Base-by-base conservation (phyloP, 2,113 vertebrate genomes). In the Callionymus lyra region DNA sequence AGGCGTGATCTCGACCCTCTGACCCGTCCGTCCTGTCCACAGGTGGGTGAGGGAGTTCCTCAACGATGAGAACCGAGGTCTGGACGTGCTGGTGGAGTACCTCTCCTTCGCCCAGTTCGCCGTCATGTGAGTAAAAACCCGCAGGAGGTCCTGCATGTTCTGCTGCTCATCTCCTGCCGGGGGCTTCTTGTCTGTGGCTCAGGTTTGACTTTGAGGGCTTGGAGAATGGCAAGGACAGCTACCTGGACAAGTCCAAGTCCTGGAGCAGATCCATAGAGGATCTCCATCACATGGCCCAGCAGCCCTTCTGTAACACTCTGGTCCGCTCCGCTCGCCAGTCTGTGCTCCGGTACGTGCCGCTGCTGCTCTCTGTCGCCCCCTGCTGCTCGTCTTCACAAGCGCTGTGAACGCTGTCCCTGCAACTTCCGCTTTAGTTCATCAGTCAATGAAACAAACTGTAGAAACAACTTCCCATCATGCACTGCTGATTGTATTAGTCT, bases 201-300 rank as follows among this genome's bases (percentile, higher is more conserved):
- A 95, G 93, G 93, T 89, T 98, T 88, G 89, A 94, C 84, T 91
- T 93, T 89, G 93, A 97, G 85, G 89, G 87, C 59, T 78, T 89
- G 86, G 93, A 96, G 78, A 90, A 85, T 62, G 87, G 85, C 38
- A 91, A 94, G 47, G 93, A 97, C 32, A 82, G 89, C 51, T 85
- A 84, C 38, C 82, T 94, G 82, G 92, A 93, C 80, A 96, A 89
- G 77, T 65, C 87, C 67, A 91, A 86, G 60, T 83, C 88, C 80
- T 97, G 93, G 93, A 95, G 91, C 85, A 91, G 93, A 84, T 97
- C 93, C 64, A 96, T 94, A 38, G 93, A 96, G 86, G 92, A 96
- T 88, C 87, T 97, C 89, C 93, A 96, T 82, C 89, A 86, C 56
- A 83, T 77, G 45, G 79, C 82, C 50, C 46, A 80, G 75, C 87